Conservation (phyloP, 1,140 invertebrate species). For the Bicyclus anynana region DNA sequence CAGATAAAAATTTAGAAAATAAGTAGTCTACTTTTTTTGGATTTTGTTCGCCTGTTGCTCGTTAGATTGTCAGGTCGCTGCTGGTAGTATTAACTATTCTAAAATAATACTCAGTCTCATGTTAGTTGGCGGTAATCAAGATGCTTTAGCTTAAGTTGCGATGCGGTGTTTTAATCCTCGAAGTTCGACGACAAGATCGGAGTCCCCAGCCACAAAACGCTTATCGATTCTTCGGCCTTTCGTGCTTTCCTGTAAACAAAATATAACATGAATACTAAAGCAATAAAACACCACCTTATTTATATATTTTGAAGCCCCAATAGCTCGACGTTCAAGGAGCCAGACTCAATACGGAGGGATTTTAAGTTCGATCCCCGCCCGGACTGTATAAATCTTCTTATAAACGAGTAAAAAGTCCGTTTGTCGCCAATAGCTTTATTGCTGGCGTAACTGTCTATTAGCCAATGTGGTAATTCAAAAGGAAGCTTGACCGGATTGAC, state of each 20-base stretch:
- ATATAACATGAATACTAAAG: constrained; percentile 6
- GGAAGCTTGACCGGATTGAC: no score
- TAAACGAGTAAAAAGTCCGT: no score
- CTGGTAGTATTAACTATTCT: constrained; percentile 59
- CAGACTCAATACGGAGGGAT: no score
- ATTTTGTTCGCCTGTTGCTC: constrained; percentile 48
- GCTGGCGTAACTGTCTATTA: no score
- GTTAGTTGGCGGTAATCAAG: constrained; percentile 60
- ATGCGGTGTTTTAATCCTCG: constrained; percentile 79
- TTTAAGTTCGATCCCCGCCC: no score
- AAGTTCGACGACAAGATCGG: constrained; percentile 78
- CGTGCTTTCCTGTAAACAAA: constrained; percentile 46
- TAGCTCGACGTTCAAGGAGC: no score
- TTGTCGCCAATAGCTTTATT: no score
- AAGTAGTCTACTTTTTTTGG: constrained; percentile 38
- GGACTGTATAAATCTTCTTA: no score
- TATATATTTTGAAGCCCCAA: no score
- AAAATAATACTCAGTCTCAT: constrained; percentile 75
- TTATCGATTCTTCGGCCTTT: constrained; percentile 74
- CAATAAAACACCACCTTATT: no score
- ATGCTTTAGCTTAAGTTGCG: constrained; percentile 56
- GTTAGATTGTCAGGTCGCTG: constrained; percentile 42
- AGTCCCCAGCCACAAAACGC: constrained; percentile 77
- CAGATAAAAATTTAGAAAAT: constrained; percentile 11
- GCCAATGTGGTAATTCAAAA: no score